phyloP scores from a whole-genome alignment of 1,140 invertebrate genomes.

The Drosophila kepulauana region DNA sequence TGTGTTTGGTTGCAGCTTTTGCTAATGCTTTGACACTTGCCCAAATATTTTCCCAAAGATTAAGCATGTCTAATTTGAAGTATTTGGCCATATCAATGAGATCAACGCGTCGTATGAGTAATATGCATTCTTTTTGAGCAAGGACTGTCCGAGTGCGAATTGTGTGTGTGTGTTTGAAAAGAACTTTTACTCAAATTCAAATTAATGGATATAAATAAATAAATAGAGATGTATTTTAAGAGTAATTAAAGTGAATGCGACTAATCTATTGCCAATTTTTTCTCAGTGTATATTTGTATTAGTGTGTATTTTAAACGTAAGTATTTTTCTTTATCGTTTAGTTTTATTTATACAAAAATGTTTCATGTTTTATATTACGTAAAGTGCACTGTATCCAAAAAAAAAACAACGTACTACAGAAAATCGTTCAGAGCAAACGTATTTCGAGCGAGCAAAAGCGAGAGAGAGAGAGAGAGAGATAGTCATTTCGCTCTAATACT shows the following conservation, averaged over 20 bases:
- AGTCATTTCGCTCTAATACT: slow-evolving; percentile 14
- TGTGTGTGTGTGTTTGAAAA: not conserved
- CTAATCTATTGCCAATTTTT: slow-evolving; percentile 85
- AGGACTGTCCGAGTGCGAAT: not conserved
- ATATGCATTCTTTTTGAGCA: too few species aligned
- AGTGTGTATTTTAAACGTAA: slow-evolving; percentile 68
- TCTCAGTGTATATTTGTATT: slow-evolving; percentile 83
- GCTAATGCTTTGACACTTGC: slow-evolving; percentile 29
- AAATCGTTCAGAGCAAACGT: slow-evolving; percentile 63
- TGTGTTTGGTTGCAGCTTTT: slow-evolving; percentile 26
- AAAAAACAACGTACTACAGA: slow-evolving; percentile 48
- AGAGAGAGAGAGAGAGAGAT: not conserved
- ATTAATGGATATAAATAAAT: slow-evolving; percentile 33
- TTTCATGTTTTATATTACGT: slow-evolving; percentile 55
- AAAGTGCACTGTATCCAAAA: slow-evolving; percentile 60
- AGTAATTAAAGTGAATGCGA: slow-evolving; percentile 58
- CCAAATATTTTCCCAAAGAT: slow-evolving; percentile 13
- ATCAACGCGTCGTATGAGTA: not conserved
- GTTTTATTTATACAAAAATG: slow-evolving; percentile 66
- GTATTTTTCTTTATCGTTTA: slow-evolving; percentile 51
- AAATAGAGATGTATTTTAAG: slow-evolving; percentile 22
- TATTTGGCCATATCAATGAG: not conserved
- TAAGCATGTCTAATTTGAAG: slow-evolving; percentile 5
- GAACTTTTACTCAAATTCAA: not conserved
- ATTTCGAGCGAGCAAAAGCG: not conserved